Evolutionary conservation across 2,888 invertebrate genomes (phyloP), one percentile per base, ranked within the genome.

Genomic region (Acleris emargana): DNA sequence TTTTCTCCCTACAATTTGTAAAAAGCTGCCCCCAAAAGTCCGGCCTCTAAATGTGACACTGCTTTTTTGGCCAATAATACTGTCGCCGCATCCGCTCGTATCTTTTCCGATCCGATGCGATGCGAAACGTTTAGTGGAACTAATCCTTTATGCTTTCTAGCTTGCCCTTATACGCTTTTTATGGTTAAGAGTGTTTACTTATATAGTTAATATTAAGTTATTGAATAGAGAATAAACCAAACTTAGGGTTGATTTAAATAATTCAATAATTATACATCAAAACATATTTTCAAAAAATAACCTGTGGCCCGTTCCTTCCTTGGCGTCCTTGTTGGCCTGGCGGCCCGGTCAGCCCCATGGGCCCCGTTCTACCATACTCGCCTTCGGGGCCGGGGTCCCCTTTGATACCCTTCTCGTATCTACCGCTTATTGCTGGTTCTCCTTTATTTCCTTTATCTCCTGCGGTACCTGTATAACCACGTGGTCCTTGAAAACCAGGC

Each of bases 301-400:
- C 96, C 78, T 84, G 73, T 69, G 90, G 86, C 64, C 96, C 96
- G 42, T 81, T 77, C 73, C 93, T 94, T 69, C 96, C 96, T 78
- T 93, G 94, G 1, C 87, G 80, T 59, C 96, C 96, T 38, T 82
- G 71, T 20, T 88, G 78, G 13, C 96, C 96, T 4, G 82, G 73
- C n/a, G 88, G 91, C 43, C 96, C 96, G 50, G 91, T 76, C 1
- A 93, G 93, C 3, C 96, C 96, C 5, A 94, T 93, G 47, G 93
- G 87, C 16, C 96, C 96, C 11, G 93, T 88, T 9, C 89, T 86
- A 50, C 97, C 96, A 73, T 92, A 93, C 57, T 94, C 94, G 51
- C 98, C 98, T 76, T 96, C 95, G 47, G 93, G 86, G 57, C 97
- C 97, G 4, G 95, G 95, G 83, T 97, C 97, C 80, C 98, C 98